phyloP scores from a whole-genome alignment of 2,888 invertebrate genomes.

The Hermodice carunculata region DNA sequence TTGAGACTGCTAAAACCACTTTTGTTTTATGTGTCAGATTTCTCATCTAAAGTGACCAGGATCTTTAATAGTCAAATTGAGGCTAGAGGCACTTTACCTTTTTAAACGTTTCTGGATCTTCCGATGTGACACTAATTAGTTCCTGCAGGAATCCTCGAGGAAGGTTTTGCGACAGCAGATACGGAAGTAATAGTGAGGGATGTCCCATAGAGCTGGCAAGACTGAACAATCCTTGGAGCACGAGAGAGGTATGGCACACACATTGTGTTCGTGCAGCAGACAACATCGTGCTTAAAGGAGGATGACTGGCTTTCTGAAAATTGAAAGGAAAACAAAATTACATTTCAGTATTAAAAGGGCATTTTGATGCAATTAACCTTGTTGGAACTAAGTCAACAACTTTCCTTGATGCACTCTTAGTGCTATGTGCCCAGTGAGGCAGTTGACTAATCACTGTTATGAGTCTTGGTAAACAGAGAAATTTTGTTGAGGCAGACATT shows the following conservation, averaged over 20 bases:
- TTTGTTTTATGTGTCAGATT: no score
- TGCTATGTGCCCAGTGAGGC: no score
- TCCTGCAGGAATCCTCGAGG: constrained; percentile 82
- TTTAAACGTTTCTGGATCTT: not conserved
- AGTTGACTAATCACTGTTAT: no score
- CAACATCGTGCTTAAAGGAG: constrained; percentile 80
- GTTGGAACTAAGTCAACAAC: no score
- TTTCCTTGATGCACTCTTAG: no score
- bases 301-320: constrained; percentile 78
- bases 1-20: no score
- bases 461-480: no score
- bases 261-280: constrained; percentile 74
- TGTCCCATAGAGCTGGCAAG: constrained; percentile 59
- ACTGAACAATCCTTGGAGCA: constrained; percentile 73
- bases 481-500: no score
- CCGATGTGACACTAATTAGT: constrained; percentile 71
- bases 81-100: not conserved
- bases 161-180: constrained; percentile 79
- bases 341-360: no score
- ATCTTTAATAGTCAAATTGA: not conserved
- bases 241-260: constrained; percentile 75
- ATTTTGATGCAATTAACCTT: no score
- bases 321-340: no score
- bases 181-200: constrained; percentile 77
- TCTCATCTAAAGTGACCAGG: not conserved